Base-by-base conservation (phyloP, 2,797 vertebrate genomes). In the Sebastes trivittatus region DNA sequence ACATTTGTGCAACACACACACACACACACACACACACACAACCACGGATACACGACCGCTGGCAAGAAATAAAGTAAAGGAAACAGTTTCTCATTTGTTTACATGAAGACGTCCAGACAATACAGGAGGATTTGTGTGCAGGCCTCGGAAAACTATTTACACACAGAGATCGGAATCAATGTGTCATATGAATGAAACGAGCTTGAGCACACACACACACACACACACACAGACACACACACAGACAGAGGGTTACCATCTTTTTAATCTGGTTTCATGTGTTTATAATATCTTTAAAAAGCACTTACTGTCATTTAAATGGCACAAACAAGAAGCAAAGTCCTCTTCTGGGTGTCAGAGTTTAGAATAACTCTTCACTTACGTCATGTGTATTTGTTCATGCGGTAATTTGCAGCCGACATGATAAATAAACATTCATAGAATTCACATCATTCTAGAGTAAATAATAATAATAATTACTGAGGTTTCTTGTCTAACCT, bases 41-140 rank as follows among this genome's bases (percentile, higher is more conserved):
- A 34, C 34, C 55, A 70, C 4, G 49, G 1, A 67, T 18, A 69
- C 79, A 59, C 36, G 63, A 23, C 27, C 27, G 10, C 34, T 68
- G 80, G 23, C n/a, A 11, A 23, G 42, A 60, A 79, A n/a, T 11
- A 23, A 60, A 60, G 59, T 16, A 49, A 67, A 62, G 78, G 66
- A 78, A 86, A 86, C 67, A 42, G 68, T 63, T 71, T 63, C 16
- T 46, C 63, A 3, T 67, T 30, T 87, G 82, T 84, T 84, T 87
- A 81, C 46, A 30, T 11, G 8, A 70, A 81, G 68, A 75, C 38
- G 4, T 83, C 75, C 70, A 75, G 61, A 70, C 32, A 66, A 71
- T 20, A 62, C 20, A 56, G 11, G 34, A 74, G 16, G 1, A 30
- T 59, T 42, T 14, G 68, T 46, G 30, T 5, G 4, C 34, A 29